A percentile compares a stretch with the other conserved stretches of the same genome.
phyloP scores from a whole-genome alignment of 2,113 vertebrate genomes.

The Gallinago undulata region DNA sequence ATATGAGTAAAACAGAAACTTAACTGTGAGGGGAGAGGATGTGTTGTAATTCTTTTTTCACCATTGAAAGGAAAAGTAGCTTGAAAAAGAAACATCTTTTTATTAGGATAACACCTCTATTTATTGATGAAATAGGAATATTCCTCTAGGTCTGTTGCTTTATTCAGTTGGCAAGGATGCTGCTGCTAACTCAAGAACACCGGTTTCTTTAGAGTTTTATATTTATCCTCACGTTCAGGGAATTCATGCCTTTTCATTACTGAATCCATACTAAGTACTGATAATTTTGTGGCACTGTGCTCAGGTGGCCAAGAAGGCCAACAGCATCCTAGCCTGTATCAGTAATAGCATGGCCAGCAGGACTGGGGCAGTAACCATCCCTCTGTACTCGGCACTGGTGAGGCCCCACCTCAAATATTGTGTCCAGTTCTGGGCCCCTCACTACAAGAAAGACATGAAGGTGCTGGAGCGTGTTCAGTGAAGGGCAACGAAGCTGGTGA shows the following conservation, averaged over 20 bases:
- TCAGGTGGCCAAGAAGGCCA: background rate
- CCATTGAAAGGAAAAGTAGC: background rate
- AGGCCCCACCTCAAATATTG: background rate
- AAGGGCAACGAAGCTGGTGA: background rate
- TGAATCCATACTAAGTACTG: accelerated
- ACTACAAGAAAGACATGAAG: background rate
- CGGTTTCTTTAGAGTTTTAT: background rate
- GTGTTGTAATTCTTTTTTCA: background rate
- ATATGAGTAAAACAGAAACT: background rate
- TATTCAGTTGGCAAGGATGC: background rate
- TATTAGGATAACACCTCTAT: background rate
- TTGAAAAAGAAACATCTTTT: background rate
- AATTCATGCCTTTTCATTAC: background rate
- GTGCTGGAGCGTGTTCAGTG: background rate
- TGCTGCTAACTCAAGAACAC: background rate
- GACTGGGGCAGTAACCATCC: background rate
- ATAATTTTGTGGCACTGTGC: background rate
- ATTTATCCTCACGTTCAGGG: background rate
- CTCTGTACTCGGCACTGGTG: background rate
- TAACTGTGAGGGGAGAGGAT: background rate
- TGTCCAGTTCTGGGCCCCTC: background rate
- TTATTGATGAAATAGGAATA: background rate
- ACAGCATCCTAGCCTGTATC: background rate
- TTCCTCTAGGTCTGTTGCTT: background rate
- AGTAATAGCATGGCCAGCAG: background rate